phyloP scores from a whole-genome alignment of 2,113 vertebrate genomes.

The Dasyurus viverrinus region DNA sequence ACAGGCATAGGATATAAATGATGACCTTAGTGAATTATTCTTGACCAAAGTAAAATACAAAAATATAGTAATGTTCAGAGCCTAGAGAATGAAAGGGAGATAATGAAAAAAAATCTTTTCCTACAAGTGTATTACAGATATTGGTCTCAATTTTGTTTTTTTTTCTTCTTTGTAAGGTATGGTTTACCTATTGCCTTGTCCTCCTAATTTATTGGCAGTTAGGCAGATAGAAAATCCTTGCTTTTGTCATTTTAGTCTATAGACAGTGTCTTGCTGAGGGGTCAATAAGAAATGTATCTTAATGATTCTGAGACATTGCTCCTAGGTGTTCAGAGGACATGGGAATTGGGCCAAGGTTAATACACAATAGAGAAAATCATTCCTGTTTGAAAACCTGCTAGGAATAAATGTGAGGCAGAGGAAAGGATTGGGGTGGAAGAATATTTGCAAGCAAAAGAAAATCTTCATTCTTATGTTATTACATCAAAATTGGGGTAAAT shows the following conservation, averaged over 20 bases:
- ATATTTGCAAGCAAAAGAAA: background rate
- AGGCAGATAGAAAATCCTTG: background rate
- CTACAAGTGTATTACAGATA: background rate
- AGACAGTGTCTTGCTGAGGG: background rate
- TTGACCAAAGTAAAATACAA: background rate
- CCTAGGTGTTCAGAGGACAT: background rate
- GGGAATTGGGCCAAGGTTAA: background rate
- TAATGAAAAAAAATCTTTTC: background rate
- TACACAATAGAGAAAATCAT: background rate
- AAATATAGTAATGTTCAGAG: background rate
- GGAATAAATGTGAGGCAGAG: background rate
- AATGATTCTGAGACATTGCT: slow-evolving; percentile 21
- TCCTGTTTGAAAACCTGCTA: background rate
- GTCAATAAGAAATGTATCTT: background rate
- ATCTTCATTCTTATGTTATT: background rate
- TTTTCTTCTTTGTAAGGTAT: background rate
- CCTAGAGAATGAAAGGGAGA: background rate
- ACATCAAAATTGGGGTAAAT: background rate
- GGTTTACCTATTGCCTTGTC: background rate
- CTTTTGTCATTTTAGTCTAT: background rate
- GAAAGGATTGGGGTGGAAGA: background rate
- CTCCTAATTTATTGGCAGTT: background rate
- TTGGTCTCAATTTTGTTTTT: background rate
- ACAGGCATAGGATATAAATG: background rate
- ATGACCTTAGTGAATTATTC: background rate